These are phyloP conservation scores for Beaufortia kweichowensis DNA, from an alignment of 2,113 vertebrate species.

Conservation along the genomic window DNA sequence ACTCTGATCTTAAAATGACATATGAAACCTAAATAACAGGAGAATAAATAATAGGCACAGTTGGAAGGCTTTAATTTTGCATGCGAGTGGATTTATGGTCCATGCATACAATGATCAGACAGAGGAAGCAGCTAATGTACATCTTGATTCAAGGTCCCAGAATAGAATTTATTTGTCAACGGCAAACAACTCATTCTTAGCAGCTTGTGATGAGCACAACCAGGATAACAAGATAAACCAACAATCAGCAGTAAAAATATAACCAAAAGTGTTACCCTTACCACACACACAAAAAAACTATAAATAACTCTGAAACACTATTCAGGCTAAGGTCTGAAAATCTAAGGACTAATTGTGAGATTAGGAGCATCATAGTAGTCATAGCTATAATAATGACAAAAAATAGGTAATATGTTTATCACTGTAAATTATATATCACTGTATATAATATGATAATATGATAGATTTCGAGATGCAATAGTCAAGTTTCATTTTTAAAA, in stretches of 20 bases:
- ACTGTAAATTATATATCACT: too few relatives aligned
- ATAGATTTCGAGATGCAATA: too few relatives aligned
- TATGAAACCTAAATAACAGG: not conserved
- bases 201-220: not conserved
- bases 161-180: constrained; percentile 9
- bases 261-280: not conserved
- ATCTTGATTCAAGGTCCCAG: not conserved
- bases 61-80: not conserved
- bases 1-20: constrained; percentile 5
- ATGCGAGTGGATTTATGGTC: not conserved
- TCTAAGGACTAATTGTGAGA: too few relatives aligned
- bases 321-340: too few relatives aligned
- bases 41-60: not conserved
- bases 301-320: too few relatives aligned
- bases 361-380: too few relatives aligned
- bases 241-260: not conserved
- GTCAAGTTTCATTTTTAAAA: too few relatives aligned
- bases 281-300: too few relatives aligned
- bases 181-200: constrained; percentile 1
- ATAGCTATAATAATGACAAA: too few relatives aligned
- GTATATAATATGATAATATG: too few relatives aligned
- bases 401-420: too few relatives aligned
- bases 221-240: constrained; percentile 1
- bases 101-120: constrained; percentile 7
- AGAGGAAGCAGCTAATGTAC: not conserved